These are phyloP conservation scores for Trissoscelio sp. DNA, from an alignment of 2,888 invertebrate species.

Conservation along the genomic window DNA sequence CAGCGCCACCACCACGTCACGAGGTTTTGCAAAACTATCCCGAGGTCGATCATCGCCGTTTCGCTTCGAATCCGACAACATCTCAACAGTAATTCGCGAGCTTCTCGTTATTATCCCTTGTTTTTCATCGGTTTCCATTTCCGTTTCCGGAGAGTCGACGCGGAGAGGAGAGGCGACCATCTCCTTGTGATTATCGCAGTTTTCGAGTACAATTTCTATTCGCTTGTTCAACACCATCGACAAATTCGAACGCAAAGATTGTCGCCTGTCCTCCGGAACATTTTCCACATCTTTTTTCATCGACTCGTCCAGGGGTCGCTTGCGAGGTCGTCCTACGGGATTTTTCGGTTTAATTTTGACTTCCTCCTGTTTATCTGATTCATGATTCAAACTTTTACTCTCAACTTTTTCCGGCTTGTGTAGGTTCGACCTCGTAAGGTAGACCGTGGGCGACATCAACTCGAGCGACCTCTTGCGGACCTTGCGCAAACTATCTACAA, in stretches of 20 bases:
- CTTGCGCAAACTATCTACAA: too few species aligned
- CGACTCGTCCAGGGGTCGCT: neutral
- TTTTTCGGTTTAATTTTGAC: conserved; percentile 25
- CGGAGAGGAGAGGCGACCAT: conserved; percentile 32
- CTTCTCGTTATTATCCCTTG: conserved; percentile 19
- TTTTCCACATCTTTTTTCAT: neutral
- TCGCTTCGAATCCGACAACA: neutral
- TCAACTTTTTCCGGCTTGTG: conserved; percentile 71
- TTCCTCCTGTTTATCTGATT: neutral
- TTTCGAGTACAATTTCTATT: conserved; percentile 45
- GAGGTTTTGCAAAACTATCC: conserved; percentile 12
- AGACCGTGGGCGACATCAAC: conserved; percentile 41
- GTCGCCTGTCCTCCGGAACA: conserved; percentile 9
- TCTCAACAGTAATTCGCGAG: conserved; percentile 13
- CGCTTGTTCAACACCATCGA: conserved; percentile 30
- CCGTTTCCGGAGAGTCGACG: neutral
- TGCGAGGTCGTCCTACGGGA: conserved; percentile 26
- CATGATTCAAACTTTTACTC: conserved; percentile 11
- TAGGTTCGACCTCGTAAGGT: conserved; percentile 44
- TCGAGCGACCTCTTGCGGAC: neutral
- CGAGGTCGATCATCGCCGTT: conserved; percentile 31
- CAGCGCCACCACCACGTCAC: neutral
- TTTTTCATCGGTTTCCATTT: neutral
- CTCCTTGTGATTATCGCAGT: conserved; percentile 47
- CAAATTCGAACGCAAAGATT: conserved; percentile 8